These are phyloP conservation scores for Caenorhabditis remanei DNA, from an alignment of 1,140 invertebrate species.

Conservation along the genomic window DNA sequence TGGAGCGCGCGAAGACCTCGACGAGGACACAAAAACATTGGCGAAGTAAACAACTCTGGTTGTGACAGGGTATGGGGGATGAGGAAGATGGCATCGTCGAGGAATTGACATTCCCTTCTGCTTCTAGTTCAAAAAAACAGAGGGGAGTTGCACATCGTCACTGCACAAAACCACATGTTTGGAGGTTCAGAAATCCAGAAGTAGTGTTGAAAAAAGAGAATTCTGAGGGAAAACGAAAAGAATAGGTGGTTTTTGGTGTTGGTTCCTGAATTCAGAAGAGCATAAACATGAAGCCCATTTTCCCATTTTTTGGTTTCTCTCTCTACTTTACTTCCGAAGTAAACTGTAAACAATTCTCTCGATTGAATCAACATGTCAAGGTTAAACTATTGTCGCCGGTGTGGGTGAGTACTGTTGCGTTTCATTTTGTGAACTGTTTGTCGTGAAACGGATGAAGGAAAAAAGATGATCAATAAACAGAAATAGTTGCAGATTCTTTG, in stretches of 20 bases:
- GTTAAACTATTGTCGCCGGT: background rate
- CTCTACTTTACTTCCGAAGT: no score
- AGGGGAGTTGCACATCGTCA: background rate
- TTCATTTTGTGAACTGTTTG: constrained; percentile 22
- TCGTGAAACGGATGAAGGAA: background rate
- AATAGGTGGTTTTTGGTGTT: background rate
- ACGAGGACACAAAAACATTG: constrained; percentile 41
- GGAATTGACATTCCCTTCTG: constrained; percentile 7
- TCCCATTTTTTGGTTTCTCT: no score
- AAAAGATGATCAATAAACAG: no score
- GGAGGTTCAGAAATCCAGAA: background rate
- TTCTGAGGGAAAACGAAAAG: background rate
- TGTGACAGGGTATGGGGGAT: background rate
- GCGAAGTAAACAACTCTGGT: constrained; percentile 48
- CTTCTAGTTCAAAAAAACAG: constrained; percentile 26
- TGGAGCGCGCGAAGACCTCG: background rate
- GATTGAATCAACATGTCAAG: constrained; percentile 33
- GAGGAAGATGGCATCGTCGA: constrained; percentile 10
- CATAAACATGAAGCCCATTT: background rate
- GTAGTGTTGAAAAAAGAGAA: background rate
- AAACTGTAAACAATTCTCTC: constrained; percentile 29
- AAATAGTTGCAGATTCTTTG: no score
- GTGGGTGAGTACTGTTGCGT: background rate
- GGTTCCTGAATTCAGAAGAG: background rate
- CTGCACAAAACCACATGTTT: background rate